Evolutionary conservation across 2,113 vertebrate genomes (phyloP), one percentile per base, ranked within the genome.

Genomic region (Gymnogyps californianus): DNA sequence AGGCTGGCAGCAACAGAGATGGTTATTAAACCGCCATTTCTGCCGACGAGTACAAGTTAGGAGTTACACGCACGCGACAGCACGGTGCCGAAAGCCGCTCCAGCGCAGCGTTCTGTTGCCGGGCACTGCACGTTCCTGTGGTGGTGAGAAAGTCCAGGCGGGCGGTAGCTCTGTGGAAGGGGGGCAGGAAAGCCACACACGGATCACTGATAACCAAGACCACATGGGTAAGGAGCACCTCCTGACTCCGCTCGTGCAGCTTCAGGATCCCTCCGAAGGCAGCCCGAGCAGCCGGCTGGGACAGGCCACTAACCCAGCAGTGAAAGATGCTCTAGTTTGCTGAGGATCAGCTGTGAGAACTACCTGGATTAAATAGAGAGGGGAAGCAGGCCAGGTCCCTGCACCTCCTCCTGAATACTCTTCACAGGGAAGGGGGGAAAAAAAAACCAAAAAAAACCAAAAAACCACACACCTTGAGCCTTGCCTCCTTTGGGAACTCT

Each of bases 11-110:
- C 2, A 58, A 70, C 0, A 4, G n/a, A 29, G 42, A 19, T 7
- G 25, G 34, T 19, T 24, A 32, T 1, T 16, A 24, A 49, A 13
- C 18, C 31, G 65, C 19, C 8, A 4, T 49, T 64, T 26, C 31
- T 57, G 61, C 32, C 1, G 5, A 16, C 2, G 7, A 34, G 34
- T 6, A 8, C 5, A 4, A 22, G 13, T 13, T 9, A 34, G 66
- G 67, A 34, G 44, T 9, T 9, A 7, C 3, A 5, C 0, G 16
- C 22, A 8, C 1, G 6, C 1, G 8, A 7, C 34, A 10, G 44
- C 28, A 13, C 2, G 13, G 65, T 40, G 42, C 65, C 10, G 42
- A 31, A 13, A 36, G 62, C 20, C 2, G 1, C 31, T 31, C 51
- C 52, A 7, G 71, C 3, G 3, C 29, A 11, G 49, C 7, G 5